Base-by-base conservation (phyloP, 2,888 invertebrate species). In the Oxystoma pomonae region DNA sequence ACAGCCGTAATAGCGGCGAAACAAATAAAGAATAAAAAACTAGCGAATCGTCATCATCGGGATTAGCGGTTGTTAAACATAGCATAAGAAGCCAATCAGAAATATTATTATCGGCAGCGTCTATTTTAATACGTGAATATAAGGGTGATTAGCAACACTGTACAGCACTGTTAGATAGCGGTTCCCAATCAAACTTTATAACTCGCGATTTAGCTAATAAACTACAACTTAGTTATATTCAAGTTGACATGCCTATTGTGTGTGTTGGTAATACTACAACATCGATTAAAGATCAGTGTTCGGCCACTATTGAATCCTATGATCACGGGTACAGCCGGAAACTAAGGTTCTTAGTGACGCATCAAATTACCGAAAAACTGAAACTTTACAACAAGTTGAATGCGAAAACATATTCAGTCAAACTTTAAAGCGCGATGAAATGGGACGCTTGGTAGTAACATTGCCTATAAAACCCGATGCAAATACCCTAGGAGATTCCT, bases 361-460 rank as follows among this genome's bases (percentile, higher is more conserved):
- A 60, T 22, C 53, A 60, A 57, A 60, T 60, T 18, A 20, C 60
- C 16, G 60, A 60, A 22, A 55, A 60, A 5, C 16, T 60, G 16
- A 55, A 17, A 53, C 63, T 3, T 19, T 50, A n/a, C 57, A 63
- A 52, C 57, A 63, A 51, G 57, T 50, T 20, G 57, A 61, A 61
- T 61, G 57, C 49, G 63, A 63, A 57, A 22, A 57, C 9, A 21
- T 50, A 16, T 61, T 64, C 35, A 51, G 1, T 16, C 35, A 63
- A 57, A 61, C 60, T 5, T 16, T 17, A 16, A 5, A 61, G 2
- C 20, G 60, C 1, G 56, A 56, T 57, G 18, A 62, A n/a, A 18
- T 1, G 12, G 61, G 60, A 20, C 35, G n/a, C n/a, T n/a, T n/a
- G n/a, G n/a, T n/a, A n/a, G n/a, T n/a, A n/a, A n/a, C n/a, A n/a